Conservation (phyloP, 2,888 invertebrate species). For the Pterobdella sp. region DNA sequence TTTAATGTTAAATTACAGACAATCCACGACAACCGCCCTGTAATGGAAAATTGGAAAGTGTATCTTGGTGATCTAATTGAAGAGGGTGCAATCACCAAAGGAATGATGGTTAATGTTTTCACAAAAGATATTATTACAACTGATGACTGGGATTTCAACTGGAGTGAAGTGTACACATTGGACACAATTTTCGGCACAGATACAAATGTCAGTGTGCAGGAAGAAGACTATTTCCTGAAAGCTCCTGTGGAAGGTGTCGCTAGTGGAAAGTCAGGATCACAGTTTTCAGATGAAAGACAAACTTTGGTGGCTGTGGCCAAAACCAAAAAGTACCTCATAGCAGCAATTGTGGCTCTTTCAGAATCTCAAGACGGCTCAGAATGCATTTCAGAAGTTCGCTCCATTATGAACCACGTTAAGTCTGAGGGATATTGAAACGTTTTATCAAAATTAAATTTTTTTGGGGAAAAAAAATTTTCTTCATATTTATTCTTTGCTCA, state of each 20-base stretch:
- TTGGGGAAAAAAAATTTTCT: too few relatives aligned
- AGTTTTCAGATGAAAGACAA: background rate
- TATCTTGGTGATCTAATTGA: constrained; percentile 20
- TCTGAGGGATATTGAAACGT: constrained; percentile 35
- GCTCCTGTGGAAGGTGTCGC: background rate
- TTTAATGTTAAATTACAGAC: background rate
- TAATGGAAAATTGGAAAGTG: constrained; percentile 20
- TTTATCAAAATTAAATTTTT: too few relatives aligned
- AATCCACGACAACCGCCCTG: constrained; percentile 20
- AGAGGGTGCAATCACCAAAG: constrained; percentile 8
- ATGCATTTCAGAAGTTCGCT: constrained; percentile 32
- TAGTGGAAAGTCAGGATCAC: background rate
- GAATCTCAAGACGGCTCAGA: constrained; percentile 14
- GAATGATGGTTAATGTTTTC: constrained; percentile 17
- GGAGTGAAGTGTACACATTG: constrained; percentile 18
- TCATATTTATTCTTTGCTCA: too few relatives aligned
- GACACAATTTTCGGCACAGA: constrained; percentile 9
- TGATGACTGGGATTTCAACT: constrained; percentile 17
- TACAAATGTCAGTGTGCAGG: constrained; percentile 2
- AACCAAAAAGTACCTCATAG: constrained; percentile 35
- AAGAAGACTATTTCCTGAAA: constrained; percentile 2
- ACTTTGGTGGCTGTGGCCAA: constrained; percentile 29
- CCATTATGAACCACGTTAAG: constrained; percentile 34
- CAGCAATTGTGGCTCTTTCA: constrained; percentile 26
- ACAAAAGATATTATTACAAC: constrained; percentile 18